Evolutionary conservation across 2,113 vertebrate genomes (phyloP).

Genomic region (Gobius niger): DNA sequence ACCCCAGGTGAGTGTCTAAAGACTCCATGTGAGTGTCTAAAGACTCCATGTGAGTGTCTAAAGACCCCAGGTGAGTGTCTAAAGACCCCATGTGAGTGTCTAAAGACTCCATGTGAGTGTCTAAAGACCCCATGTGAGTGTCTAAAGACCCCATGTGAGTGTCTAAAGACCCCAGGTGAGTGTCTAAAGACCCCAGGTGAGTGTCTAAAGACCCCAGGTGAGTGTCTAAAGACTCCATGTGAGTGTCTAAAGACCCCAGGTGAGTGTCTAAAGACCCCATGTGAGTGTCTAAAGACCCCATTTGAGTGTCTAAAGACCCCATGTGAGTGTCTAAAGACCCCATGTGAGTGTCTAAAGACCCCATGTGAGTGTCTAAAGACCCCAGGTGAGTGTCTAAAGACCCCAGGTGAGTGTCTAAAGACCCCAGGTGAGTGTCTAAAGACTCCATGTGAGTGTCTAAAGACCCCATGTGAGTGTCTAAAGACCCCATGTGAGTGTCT

Average conservation of each 20-base stretch:
- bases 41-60: too few relatives aligned
- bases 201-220: constrained; percentile 90
- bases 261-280: too few relatives aligned
- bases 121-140: constrained; percentile 87
- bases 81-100: constrained; percentile 86
- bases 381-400: constrained; percentile 81
- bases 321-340: constrained; percentile 87
- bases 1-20: constrained; percentile 86
- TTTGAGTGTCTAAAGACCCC: constrained; percentile 78
- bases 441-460: constrained; percentile 87
- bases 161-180: constrained; percentile 87
- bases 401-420: constrained; percentile 87
- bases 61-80: constrained; percentile 89
- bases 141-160: too few relatives aligned
- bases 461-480: constrained; percentile 82
- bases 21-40: constrained; percentile 83
- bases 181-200: too few relatives aligned
- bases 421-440: constrained; percentile 82
- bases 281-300: constrained; percentile 87
- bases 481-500: too few relatives aligned
- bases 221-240: too few relatives aligned
- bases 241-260: constrained; percentile 89
- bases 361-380: constrained; percentile 87
- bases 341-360: constrained; percentile 79
- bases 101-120: too few relatives aligned